A percentile compares a stretch with the other conserved stretches of the same genome.
These are phyloP conservation scores for Labroides dimidiatus DNA, from an alignment of 2,797 vertebrate species.

Conservation along the genomic window DNA sequence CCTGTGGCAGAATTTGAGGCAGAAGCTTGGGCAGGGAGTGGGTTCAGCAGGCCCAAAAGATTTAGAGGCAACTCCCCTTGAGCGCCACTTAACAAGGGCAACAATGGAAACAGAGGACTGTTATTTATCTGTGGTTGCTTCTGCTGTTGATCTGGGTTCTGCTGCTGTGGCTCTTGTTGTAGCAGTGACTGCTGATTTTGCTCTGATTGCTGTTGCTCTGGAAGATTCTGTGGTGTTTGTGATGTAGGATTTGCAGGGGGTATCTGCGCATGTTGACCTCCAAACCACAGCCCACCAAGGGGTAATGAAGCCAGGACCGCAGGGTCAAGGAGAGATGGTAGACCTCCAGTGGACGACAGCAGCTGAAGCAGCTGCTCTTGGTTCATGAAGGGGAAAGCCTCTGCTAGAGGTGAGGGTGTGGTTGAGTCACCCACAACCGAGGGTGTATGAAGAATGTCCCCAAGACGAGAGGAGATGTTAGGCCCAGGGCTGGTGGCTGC, in stretches of 20 bases:
- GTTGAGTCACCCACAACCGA: conserved; percentile 66
- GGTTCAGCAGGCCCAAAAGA: conserved; percentile 85
- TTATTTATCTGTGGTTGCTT: conserved; percentile 83
- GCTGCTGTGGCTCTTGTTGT: conserved; percentile 69
- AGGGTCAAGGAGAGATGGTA: conserved; percentile 85
- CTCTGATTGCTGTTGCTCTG: conserved; percentile 70
- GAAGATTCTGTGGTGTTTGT: conserved; percentile 59
- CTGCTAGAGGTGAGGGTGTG: conserved; percentile 79
- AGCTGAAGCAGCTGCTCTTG: conserved; percentile 92
- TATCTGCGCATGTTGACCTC: conserved; percentile 76
- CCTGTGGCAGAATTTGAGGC: conserved; percentile 79
- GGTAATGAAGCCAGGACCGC: conserved; percentile 82
- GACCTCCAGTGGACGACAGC: conserved; percentile 82
- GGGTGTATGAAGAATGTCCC: conserved; percentile 53
- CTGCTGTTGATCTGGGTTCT: conserved; percentile 78
- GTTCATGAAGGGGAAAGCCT: conserved; percentile 91
- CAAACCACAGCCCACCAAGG: conserved; percentile 79
- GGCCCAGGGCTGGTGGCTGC: conserved; percentile 68
- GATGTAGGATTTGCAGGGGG: conserved; percentile 50
- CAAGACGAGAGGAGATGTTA: conserved; percentile 59
- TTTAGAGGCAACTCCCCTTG: conserved; percentile 85
- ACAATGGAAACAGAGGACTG: conserved; percentile 73
- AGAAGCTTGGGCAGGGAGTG: conserved; percentile 75
- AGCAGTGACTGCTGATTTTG: conserved; percentile 68
- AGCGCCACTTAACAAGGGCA: conserved; percentile 82